Conservation (phyloP, 2,888 invertebrate genomes). For the Drosophila cognata region DNA sequence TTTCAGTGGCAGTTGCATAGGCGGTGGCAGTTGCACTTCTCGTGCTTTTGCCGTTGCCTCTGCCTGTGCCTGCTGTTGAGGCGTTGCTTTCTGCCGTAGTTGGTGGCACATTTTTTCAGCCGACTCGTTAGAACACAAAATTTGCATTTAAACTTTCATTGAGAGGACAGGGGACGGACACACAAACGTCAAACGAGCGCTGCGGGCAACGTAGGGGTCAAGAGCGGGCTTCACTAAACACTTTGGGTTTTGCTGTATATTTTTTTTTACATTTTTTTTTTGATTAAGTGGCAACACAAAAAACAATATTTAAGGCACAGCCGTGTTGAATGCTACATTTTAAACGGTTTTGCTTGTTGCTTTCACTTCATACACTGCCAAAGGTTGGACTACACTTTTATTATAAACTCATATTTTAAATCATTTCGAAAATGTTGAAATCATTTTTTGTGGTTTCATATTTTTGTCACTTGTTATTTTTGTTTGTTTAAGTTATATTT, state of each 20-base stretch:
- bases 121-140: slow-evolving; percentile 45
- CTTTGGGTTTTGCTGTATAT: slow-evolving; percentile 22
- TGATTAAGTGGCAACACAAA: slow-evolving; percentile 21
- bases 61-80: slow-evolving; percentile 41
- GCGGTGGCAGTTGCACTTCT: slow-evolving; percentile 23
- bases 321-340: slow-evolving; percentile 56
- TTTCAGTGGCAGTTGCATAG: slow-evolving; percentile 22
- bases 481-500: slow-evolving; percentile 11
- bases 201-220: slow-evolving; percentile 67
- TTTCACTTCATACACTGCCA: slow-evolving; percentile 50
- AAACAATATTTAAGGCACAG: slow-evolving; percentile 50
- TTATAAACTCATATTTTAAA: slow-evolving; percentile 2
- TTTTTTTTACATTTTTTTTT: slow-evolving; percentile 16
- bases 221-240: slow-evolving; percentile 52
- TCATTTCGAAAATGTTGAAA: slow-evolving; percentile 1
- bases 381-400: slow-evolving; percentile 57
- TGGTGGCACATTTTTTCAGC: slow-evolving; percentile 53
- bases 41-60: slow-evolving; percentile 17
- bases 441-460: slow-evolving; percentile 15
- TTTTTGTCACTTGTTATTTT: slow-evolving; percentile 18
- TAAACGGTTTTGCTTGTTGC: slow-evolving; percentile 22
- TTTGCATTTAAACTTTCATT: slow-evolving; percentile 15
- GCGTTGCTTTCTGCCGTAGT: slow-evolving; percentile 41
- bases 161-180: slow-evolving; percentile 46
- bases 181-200: slow-evolving; percentile 63